Evolutionary conservation across 2,113 vertebrate genomes (phyloP).

Genomic region (Carlito syrichta): DNA sequence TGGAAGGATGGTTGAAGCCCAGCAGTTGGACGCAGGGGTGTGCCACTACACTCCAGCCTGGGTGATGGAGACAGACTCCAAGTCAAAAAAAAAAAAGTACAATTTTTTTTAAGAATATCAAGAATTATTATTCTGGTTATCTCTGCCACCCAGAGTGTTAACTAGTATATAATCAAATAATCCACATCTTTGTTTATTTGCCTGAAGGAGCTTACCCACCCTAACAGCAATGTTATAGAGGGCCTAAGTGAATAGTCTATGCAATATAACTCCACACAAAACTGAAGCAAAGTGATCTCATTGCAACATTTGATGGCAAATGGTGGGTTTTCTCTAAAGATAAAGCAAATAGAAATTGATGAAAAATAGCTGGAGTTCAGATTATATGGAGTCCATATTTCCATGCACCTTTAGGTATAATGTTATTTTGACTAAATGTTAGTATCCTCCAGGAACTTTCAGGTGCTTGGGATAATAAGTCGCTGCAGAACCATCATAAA

Average conservation of each 20-base stretch:
- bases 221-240: background rate
- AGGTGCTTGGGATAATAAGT: conserved; percentile 59
- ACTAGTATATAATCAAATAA: background rate
- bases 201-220: background rate
- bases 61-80: too few species aligned
- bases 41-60: too few species aligned
- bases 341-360: conserved; percentile 50
- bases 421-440: conserved; percentile 61
- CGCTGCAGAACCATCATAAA: conserved; percentile 75
- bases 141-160: background rate
- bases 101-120: background rate
- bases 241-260: background rate
- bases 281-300: conserved; percentile 13
- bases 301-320: background rate
- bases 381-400: background rate
- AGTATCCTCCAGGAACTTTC: conserved; percentile 44
- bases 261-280: conserved; percentile 8
- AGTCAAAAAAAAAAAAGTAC: too few species aligned
- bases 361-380: conserved; percentile 56
- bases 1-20: too few species aligned
- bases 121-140: background rate
- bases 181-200: background rate
- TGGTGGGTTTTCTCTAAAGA: background rate
- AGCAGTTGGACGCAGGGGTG: too few species aligned
- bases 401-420: conserved; percentile 54